phyloP scores from a whole-genome alignment of 2,113 vertebrate genomes.

The Spheniscus mendiculus region DNA sequence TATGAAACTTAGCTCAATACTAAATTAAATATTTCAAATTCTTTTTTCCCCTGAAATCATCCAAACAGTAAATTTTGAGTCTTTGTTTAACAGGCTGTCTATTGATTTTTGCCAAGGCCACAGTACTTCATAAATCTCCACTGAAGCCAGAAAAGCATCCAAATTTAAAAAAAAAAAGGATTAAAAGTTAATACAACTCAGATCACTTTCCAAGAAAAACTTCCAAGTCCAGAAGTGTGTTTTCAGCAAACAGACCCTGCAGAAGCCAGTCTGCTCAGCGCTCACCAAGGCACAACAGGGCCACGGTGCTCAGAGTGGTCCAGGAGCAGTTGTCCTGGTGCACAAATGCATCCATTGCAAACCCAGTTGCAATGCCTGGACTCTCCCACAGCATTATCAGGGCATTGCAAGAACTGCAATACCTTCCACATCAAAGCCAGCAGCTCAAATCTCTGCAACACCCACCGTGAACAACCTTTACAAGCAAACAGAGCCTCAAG shows the following conservation, averaged over 20 bases:
- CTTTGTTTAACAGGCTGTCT: neutral
- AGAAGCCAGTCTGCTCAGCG: neutral
- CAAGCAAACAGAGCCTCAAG: neutral
- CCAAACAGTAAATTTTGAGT: neutral
- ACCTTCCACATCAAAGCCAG: neutral
- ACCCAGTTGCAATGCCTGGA: accelerated
- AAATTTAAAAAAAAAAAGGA: neutral
- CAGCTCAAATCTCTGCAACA: neutral
- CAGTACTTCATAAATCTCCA: neutral
- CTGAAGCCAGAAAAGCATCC: neutral
- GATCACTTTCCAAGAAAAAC: neutral
- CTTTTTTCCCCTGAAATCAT: neutral
- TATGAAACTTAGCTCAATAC: neutral
- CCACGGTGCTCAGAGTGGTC: accelerated
- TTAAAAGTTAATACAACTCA: neutral
- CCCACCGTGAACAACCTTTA: accelerated
- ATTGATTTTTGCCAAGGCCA: slow-evolving; percentile 9
- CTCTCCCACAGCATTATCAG: accelerated
- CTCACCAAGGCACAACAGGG: neutral
- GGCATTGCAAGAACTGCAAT: accelerated
- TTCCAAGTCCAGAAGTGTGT: neutral
- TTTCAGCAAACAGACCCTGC: neutral
- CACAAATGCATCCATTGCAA: accelerated
- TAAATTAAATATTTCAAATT: neutral
- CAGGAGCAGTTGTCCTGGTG: neutral